Evolutionary conservation across 1,140 invertebrate species (phyloP).

Genomic region (Drosophila auraria): DNA sequence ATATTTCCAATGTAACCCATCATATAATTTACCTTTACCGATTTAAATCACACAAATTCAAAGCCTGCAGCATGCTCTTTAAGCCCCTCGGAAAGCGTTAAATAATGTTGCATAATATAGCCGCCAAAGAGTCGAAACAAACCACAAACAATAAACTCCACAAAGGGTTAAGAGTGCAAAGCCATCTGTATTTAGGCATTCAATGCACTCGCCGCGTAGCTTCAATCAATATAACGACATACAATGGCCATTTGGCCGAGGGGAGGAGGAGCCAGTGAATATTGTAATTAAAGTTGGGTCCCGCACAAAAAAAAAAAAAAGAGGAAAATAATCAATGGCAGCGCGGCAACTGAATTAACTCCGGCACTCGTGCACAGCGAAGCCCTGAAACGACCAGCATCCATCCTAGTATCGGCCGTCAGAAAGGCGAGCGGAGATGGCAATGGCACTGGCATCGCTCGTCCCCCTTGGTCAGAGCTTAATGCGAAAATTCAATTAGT

Average conservation of each 20-base stretch:
- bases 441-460: conserved; percentile 3
- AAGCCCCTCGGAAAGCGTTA: too few species aligned
- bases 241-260: conserved; percentile 24
- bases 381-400: conserved; percentile 39
- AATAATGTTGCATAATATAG: background rate
- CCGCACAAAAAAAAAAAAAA: conserved; percentile 33
- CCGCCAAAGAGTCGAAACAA: background rate
- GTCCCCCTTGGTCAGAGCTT: conserved; percentile 56
- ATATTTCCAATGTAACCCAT: too few species aligned
- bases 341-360: conserved; percentile 70
- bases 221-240: conserved; percentile 22
- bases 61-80: background rate
- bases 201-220: conserved; percentile 10
- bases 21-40: background rate
- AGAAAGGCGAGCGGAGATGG: conserved; percentile 5
- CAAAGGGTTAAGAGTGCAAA: conserved; percentile 17
- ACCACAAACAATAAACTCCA: background rate
- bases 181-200: conserved; percentile 21
- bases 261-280: conserved; percentile 25
- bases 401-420: conserved; percentile 43
- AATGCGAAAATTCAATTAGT: conserved; percentile 84
- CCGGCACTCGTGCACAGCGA: conserved; percentile 41
- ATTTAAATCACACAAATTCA: background rate
- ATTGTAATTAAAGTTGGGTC: conserved; percentile 60
- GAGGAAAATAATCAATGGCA: conserved; percentile 69